phyloP scores from a whole-genome alignment of 2,797 vertebrate genomes.

The Anolis apletophallus region DNA sequence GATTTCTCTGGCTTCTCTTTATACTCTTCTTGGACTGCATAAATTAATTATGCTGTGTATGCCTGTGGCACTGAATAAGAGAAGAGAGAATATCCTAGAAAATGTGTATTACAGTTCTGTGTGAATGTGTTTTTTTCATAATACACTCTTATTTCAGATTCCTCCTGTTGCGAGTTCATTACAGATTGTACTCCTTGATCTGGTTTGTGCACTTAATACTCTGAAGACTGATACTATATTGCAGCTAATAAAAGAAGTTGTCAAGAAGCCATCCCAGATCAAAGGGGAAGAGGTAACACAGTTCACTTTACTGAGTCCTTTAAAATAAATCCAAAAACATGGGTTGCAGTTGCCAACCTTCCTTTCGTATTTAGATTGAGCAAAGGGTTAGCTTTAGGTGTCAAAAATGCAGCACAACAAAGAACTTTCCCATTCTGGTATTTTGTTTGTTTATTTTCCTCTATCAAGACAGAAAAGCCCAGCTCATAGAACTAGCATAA shows the following conservation, averaged over 20 bases:
- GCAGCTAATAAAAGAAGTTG: conserved; percentile 92
- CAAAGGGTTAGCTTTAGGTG: background rate
- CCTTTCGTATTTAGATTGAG: background rate
- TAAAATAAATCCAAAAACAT: background rate
- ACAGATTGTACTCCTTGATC: conserved; percentile 88
- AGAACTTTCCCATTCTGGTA: background rate
- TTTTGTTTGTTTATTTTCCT: background rate
- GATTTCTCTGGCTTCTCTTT: background rate
- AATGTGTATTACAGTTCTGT: background rate
- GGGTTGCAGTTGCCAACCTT: background rate
- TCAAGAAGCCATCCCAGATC: conserved; percentile 93
- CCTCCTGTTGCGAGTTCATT: conserved; percentile 83
- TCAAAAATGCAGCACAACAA: background rate
- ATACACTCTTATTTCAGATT: conserved; percentile 77
- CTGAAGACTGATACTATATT: conserved; percentile 87
- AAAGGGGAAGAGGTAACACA: conserved; percentile 90
- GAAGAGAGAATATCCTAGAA: background rate
- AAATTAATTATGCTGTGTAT: background rate
- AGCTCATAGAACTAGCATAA: background rate
- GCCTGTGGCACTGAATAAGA: background rate
- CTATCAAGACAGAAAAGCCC: background rate
- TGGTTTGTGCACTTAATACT: conserved; percentile 87
- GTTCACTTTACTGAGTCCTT: background rate
- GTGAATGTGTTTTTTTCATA: background rate
- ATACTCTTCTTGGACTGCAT: background rate